These are phyloP conservation scores for Thysanoteuthis rhombus DNA, from an alignment of 2,888 invertebrate species.

Conservation along the genomic window DNA sequence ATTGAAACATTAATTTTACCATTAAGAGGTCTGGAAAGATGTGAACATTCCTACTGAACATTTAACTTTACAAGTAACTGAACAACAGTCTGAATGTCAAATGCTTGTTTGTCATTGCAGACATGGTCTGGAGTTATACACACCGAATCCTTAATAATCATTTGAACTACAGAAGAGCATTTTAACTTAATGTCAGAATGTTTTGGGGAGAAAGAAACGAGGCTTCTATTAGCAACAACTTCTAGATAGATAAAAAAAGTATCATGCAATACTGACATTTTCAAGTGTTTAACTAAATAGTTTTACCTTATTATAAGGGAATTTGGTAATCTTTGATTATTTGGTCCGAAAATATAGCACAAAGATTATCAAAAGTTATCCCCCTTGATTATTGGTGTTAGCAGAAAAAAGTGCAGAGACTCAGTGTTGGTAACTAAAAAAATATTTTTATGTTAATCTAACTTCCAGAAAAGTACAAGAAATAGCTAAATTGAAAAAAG, in stretches of 20 bases:
- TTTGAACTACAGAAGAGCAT: background rate
- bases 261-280: background rate
- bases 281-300: background rate
- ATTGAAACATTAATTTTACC: too few species aligned
- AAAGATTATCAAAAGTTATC: too few species aligned
- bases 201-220: background rate
- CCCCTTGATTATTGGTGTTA: too few species aligned
- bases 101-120: background rate
- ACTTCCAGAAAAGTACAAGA: too few species aligned
- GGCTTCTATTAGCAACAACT: too few species aligned
- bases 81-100: background rate
- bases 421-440: too few species aligned
- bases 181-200: background rate
- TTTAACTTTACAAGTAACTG: background rate
- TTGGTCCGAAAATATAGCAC: too few species aligned
- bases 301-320: too few species aligned
- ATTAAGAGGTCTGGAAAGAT: background rate
- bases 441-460: too few species aligned
- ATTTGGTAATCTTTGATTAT: too few species aligned
- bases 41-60: background rate
- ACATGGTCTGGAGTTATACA: background rate
- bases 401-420: too few species aligned
- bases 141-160: background rate
- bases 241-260: background rate
- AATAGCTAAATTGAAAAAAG: too few species aligned